Evolutionary conservation across 2,888 invertebrate species (phyloP).

Genomic region (Tenthredo livida): DNA sequence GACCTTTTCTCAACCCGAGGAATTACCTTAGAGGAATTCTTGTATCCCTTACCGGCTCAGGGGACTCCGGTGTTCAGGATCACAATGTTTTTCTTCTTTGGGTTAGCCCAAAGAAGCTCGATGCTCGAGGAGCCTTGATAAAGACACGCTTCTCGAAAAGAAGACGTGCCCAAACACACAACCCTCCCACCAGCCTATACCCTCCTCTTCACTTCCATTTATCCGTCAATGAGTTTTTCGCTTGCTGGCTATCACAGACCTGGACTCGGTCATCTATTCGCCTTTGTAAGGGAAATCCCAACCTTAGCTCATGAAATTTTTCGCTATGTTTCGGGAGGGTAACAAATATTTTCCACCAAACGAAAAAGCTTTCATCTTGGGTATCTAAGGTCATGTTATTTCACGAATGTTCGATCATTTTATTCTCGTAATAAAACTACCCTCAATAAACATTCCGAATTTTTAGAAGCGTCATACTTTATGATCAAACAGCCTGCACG

Average conservation of each 20-base stretch:
- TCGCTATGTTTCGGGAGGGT: background rate
- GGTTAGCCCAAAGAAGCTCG: conserved; percentile 6
- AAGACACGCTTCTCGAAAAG: conserved; percentile 37
- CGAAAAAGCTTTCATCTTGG: background rate
- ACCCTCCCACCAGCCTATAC: background rate
- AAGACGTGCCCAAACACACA: conserved; percentile 28
- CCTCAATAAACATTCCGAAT: background rate
- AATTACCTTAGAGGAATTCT: conserved; percentile 31
- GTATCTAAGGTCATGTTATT: too few species aligned
- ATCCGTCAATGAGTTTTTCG: conserved; percentile 10
- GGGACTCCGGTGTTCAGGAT: conserved; percentile 21
- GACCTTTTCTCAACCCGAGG: conserved; percentile 14
- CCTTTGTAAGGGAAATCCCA: background rate
- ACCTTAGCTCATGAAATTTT: background rate
- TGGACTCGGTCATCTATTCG: background rate
- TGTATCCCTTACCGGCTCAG: conserved; percentile 21
- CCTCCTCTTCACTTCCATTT: background rate
- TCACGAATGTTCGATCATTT: background rate
- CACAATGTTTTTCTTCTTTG: conserved; percentile 10
- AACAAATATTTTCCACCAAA: background rate
- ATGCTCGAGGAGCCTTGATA: conserved; percentile 19
- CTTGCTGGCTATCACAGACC: conserved; percentile 2
- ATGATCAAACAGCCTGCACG: background rate
- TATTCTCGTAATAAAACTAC: background rate
- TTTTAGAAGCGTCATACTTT: background rate